Evolutionary conservation across 2,888 invertebrate genomes (phyloP).

Genomic region (Alloplasta piceator): DNA sequence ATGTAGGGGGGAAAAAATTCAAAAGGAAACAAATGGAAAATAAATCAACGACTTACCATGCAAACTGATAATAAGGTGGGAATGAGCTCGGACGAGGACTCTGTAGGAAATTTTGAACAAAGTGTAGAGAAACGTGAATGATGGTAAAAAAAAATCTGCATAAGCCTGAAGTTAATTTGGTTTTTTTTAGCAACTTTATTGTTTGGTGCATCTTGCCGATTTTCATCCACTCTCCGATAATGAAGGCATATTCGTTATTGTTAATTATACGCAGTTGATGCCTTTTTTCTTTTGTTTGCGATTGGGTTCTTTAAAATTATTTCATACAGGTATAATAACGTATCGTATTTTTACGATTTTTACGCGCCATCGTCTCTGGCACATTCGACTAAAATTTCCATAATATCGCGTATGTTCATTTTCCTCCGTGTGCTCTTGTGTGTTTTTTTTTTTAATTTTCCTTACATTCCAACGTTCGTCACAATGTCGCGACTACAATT

Average conservation of each 20-base stretch:
- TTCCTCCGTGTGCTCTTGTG: slow-evolving; percentile 5
- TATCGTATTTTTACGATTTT: slow-evolving; percentile 37
- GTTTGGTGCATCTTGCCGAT: slow-evolving; percentile 77
- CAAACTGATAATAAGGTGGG: background rate
- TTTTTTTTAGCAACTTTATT: slow-evolving; percentile 77
- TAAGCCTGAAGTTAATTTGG: slow-evolving; percentile 22
- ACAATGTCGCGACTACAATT: slow-evolving; percentile 23
- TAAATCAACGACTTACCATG: background rate
- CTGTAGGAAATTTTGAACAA: background rate
- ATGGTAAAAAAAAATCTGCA: no score
- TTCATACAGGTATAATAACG: slow-evolving; percentile 47
- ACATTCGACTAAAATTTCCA: slow-evolving; percentile 36
- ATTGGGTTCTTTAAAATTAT: slow-evolving; percentile 52
- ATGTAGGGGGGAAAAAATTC: slow-evolving; percentile 13
- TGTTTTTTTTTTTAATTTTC: slow-evolving; percentile 44
- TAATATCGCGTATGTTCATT: slow-evolving; percentile 13
- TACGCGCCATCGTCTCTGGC: slow-evolving; percentile 37
- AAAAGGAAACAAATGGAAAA: slow-evolving; percentile 14
- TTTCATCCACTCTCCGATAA: slow-evolving; percentile 78
- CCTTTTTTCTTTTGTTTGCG: slow-evolving; percentile 63
- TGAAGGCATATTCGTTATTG: slow-evolving; percentile 79
- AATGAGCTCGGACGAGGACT: background rate
- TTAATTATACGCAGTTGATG: slow-evolving; percentile 73
- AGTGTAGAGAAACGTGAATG: no score
- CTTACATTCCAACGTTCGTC: slow-evolving; percentile 20